These are phyloP conservation scores for Gryon sp. DNA, from an alignment of 1,140 invertebrate species.

Conservation along the genomic window DNA sequence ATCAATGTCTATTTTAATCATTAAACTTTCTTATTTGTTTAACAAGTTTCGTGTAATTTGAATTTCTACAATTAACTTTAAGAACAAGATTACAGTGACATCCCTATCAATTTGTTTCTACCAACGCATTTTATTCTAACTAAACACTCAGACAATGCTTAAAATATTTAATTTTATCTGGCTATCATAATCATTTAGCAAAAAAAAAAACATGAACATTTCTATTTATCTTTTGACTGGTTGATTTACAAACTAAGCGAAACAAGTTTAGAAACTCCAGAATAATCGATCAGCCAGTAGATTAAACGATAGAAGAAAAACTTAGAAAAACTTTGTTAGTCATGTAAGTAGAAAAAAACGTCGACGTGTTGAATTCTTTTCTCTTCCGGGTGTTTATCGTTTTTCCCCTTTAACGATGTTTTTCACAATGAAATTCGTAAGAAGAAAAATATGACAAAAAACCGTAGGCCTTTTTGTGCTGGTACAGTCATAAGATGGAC, in stretches of 20 bases:
- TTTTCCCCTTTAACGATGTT: constrained; percentile 4
- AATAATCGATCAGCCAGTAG: not conserved
- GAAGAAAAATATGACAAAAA: not conserved
- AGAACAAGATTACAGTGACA: too few species aligned
- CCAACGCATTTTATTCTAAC: too few species aligned
- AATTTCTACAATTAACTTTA: too few species aligned
- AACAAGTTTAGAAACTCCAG: not conserved
- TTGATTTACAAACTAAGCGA: not conserved
- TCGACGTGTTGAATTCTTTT: constrained; percentile 10
- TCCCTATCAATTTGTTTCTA: too few species aligned
- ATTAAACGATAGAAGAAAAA: constrained; percentile 1
- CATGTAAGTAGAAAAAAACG: not conserved
- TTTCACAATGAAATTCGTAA: not conserved
- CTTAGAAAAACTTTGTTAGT: constrained; percentile 1
- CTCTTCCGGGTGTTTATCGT: not conserved
- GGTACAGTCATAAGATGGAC: not conserved
- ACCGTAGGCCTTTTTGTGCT: not conserved
- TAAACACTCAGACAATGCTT: too few species aligned
- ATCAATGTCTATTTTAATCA: too few species aligned
- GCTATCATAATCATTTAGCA: too few species aligned
- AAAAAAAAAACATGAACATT: too few species aligned
- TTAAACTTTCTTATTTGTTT: too few species aligned
- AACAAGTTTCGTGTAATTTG: too few species aligned
- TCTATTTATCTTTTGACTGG: not conserved
- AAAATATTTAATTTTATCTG: too few species aligned